phyloP scores from a whole-genome alignment of 2,113 vertebrate genomes.

The Xyrauchen texanus region DNA sequence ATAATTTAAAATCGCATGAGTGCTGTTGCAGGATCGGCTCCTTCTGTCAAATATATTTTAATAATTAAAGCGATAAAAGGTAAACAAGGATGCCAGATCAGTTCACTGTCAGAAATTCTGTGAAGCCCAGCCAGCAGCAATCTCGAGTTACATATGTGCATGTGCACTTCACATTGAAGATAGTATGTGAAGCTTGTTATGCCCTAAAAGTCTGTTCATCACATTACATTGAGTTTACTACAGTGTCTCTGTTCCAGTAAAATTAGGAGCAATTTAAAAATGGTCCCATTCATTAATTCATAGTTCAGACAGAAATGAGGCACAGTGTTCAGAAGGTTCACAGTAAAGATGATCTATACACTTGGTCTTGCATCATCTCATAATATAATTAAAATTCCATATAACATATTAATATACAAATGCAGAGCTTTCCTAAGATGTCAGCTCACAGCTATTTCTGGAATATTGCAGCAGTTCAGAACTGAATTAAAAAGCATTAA shows the following conservation, averaged over 20 bases:
- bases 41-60: neutral
- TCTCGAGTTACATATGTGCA: too few relatives aligned
- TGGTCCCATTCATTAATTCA: neutral
- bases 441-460: neutral
- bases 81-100: neutral
- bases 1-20: neutral
- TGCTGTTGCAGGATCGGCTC: neutral
- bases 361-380: neutral
- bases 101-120: neutral
- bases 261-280: neutral
- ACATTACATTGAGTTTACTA: too few relatives aligned
- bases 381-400: neutral
- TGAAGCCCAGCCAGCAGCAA: neutral
- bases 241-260: too few relatives aligned
- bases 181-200: neutral
- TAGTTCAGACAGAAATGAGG: neutral
- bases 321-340: conserved; percentile 26
- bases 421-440: too few relatives aligned
- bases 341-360: neutral
- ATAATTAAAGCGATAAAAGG: neutral
- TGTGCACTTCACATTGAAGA: neutral
- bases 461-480: conserved; percentile 14
- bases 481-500: neutral
- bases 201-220: neutral
- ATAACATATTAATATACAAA: neutral